Base-by-base conservation (phyloP, 2,797 vertebrate species). In the Gallinago solitaria region DNA sequence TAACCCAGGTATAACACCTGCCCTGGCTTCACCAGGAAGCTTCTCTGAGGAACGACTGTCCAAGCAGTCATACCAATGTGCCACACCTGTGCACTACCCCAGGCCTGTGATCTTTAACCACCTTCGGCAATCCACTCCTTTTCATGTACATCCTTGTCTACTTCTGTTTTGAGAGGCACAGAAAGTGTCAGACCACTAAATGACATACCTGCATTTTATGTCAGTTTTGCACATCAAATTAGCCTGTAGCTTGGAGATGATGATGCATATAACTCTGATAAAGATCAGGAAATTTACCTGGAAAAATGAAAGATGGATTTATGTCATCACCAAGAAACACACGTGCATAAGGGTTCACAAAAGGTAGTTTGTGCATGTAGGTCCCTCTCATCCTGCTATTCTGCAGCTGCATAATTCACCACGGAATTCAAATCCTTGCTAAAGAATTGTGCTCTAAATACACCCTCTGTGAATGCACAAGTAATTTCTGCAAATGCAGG, bases 221-320 rank as follows among this genome's bases (percentile, higher is more conserved):
- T 99, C 99, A 0, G 99, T 99, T 98, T 99, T 99, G 96, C 99
- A 99, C 99, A 99, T 99, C 97, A 99, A 98, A 92, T 99, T 99
- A 86, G 99, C 99, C 91, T 98, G 98, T 43, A 99, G 99, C 93
- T 99, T 99, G 87, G 99, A 99, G 97, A 99, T 99, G 92, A 99
- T 98, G 68, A 99, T 99, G 97, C 99, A 99, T 96, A 99, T 99
- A 90, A 99, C 99, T 94, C 98, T 98, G 97, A 99, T 98, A 96
- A 99, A 99, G 97, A 99, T 99, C 95, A 99, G 98, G 96, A 99
- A 99, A 96, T 99, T 99, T 67, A 99, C 98, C 99, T 99, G 97
- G 30, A 79, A 60, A 95, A 96, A 90, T 87, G 20, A 79, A 93
- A 67, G 37, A 87, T 59, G 8, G 61, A 57, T 57, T 82, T 73